A percentile compares a stretch with the other conserved stretches of the same genome.
Conservation (phyloP, 2,797 vertebrate genomes). For the Clarias laeviceps region DNA sequence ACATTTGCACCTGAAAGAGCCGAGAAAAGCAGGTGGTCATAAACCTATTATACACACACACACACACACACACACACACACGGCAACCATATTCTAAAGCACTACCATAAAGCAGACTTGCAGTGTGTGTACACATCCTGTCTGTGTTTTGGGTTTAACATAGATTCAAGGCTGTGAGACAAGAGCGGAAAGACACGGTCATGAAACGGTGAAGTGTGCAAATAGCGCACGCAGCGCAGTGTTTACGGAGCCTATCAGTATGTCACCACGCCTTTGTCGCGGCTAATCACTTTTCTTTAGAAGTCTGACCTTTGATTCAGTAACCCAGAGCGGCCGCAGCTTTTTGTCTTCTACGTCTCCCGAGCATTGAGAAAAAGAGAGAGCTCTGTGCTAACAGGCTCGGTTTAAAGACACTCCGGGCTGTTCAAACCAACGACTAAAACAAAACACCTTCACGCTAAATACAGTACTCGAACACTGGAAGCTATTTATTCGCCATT, state of each 20-base stretch:
- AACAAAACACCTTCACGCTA: background rate
- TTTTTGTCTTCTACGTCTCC: background rate
- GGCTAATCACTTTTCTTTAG: constrained; percentile 42
- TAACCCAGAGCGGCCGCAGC: background rate
- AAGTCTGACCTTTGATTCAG: constrained; percentile 36
- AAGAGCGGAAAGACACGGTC: constrained; percentile 38
- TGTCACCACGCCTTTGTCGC: constrained; percentile 50
- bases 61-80: background rate
- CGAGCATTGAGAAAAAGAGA: background rate
- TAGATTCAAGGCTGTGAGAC: background rate
- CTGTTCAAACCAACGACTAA: background rate
- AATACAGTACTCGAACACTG: background rate
- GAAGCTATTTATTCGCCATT: too few relatives aligned
- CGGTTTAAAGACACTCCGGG: background rate
- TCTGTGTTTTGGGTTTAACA: constrained; percentile 29
- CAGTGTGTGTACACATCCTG: constrained; percentile 43
- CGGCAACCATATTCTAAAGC: background rate
- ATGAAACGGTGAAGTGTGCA: constrained; percentile 40
- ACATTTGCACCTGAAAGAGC: constrained; percentile 87
- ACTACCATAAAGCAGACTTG: constrained; percentile 30
- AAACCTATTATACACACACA: background rate
- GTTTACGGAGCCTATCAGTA: constrained; percentile 48
- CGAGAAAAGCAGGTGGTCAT: constrained; percentile 28
- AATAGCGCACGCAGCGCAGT: constrained; percentile 34
- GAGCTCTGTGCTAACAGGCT: background rate